Base-by-base conservation (phyloP, 1,140 invertebrate genomes). In the Trialeurodes vaporariorum region DNA sequence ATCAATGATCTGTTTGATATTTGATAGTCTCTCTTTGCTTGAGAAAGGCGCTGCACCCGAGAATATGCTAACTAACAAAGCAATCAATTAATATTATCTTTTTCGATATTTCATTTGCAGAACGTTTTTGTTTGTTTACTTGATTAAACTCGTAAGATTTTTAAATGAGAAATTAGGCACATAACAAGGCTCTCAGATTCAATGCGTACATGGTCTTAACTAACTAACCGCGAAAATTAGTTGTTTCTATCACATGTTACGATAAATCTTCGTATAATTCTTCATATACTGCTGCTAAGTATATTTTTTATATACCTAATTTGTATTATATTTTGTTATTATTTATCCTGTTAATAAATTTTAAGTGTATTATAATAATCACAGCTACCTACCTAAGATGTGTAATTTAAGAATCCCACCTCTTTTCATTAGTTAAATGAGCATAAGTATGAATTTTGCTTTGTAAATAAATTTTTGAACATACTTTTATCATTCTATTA, bases 291-390 rank as follows among this genome's bases (percentile, higher is more conserved):
- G 34, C 34, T 49, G 34, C 34, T 49, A 49, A 49, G 5, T 49
- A 49, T 49, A 49, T 49, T 49, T 49, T 49, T 49, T 49, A 49
- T 49, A 49, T 49, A 49, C 34, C 34, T 49, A 49, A 49, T 49
- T 49, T 49, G 34, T 49, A 49, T 49, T 49, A 49, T 49, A 49
- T 49, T 49, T 49, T 49, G 34, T 49, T 49, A 49, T 49, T 5
- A 49, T 49, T 49, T 49, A 49, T 17, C 34, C 17, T 49, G 34
- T 49, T 49, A 49, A 5, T 49, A 17, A 49, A 49, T 49, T 49
- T 5, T 49, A 49, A 49, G 34, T 49, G 34, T 49, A 49, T n/a
- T n/a, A n/a, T 49, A 49, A 17, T 49, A 49, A 49, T 49, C 34
- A 49, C 34, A 9, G 34, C 34, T 49, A 49, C 34, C 34, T 17